Percentiles rank a stretch among this genome's conserved stretches.
Conservation (phyloP, 2,113 vertebrate genomes). For the Arenaria interpres region DNA sequence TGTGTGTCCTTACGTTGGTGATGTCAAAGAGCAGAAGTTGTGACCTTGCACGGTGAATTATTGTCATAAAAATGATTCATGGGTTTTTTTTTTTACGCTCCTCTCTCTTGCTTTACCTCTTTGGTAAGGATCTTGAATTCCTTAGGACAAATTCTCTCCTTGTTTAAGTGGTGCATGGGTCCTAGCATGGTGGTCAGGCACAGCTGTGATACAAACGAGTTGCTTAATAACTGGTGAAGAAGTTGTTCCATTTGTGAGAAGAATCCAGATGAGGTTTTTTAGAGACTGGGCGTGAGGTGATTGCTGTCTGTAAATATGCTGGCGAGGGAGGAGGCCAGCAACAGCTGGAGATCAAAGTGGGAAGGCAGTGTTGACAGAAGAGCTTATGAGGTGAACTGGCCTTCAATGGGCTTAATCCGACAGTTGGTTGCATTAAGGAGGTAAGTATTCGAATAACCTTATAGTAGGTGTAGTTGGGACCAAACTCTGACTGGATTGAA, state of each 20-base stretch:
- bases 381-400: background rate
- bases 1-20: background rate
- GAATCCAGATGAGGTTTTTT: background rate
- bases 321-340: background rate
- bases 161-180: background rate
- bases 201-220: background rate
- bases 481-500: background rate
- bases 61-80: background rate
- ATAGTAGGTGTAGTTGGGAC: background rate
- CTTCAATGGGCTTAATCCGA: background rate
- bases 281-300: background rate
- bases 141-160: background rate
- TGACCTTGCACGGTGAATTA: background rate
- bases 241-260: background rate
- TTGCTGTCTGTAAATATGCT: background rate
- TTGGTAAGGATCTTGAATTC: background rate
- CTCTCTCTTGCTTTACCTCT: background rate
- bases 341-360: accelerated
- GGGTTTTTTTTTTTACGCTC: background rate
- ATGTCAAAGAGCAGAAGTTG: background rate
- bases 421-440: background rate
- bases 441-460: background rate
- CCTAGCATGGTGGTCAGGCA: background rate
- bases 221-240: background rate
- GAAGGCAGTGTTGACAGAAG: background rate